Evolutionary conservation across 2,797 vertebrate species (phyloP).

Genomic region (Gouania willdenowi): DNA sequence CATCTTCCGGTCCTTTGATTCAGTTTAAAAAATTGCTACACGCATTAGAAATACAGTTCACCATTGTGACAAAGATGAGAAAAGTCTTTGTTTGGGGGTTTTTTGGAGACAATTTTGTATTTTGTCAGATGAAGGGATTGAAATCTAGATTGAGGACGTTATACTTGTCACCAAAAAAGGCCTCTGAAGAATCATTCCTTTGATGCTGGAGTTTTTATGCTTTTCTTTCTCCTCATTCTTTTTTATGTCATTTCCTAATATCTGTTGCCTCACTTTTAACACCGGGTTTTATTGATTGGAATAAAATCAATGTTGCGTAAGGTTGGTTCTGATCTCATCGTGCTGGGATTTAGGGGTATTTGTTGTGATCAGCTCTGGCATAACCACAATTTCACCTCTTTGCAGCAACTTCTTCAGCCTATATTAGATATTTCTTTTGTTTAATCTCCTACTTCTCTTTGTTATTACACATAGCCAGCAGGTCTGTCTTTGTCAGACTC

Average conservation of each 20-base stretch:
- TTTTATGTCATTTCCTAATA: slow-evolving; percentile 14
- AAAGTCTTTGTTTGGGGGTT: slow-evolving; percentile 19
- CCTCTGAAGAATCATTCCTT: slow-evolving; percentile 29
- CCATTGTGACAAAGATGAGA: slow-evolving; percentile 38
- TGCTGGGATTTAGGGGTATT: no score
- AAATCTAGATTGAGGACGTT: slow-evolving; percentile 5
- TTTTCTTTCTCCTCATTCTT: slow-evolving; percentile 17
- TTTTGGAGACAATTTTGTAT: slow-evolving; percentile 21
- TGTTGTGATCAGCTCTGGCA: no score
- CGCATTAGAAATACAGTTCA: slow-evolving; percentile 30
- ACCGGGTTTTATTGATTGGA: slow-evolving; percentile 13
- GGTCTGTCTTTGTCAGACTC: slow-evolving; percentile 33
- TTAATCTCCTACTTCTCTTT: no score
- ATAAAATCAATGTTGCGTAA: no score
- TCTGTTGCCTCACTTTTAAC: slow-evolving; percentile 22
- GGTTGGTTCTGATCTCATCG: no score
- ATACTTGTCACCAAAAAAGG: slow-evolving; percentile 22
- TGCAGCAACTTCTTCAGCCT: no score
- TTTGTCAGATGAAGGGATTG: slow-evolving; percentile 32
- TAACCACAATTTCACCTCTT: no score
- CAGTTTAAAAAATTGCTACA: slow-evolving; percentile 17
- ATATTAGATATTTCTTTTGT: no score
- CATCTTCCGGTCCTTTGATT: slow-evolving; percentile 40
- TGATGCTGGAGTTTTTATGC: slow-evolving; percentile 24
- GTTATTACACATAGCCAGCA: slow-evolving; percentile 8